Base-by-base conservation (phyloP, 2,113 vertebrate species). In the Argyrosomus japonicus region DNA sequence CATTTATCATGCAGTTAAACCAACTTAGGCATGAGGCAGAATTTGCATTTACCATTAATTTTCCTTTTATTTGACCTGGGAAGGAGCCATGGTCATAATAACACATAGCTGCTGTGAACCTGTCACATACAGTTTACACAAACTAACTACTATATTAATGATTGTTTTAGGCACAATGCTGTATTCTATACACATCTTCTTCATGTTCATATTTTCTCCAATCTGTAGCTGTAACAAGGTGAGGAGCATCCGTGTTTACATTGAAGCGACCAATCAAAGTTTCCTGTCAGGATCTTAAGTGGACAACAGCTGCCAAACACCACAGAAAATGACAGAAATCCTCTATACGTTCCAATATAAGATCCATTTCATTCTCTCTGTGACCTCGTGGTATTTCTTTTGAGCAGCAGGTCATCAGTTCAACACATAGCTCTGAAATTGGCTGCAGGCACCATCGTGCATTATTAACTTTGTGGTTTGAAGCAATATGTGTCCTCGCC, bases 381-480 rank as follows among this genome's bases (percentile, higher is more conserved):
- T 78, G 80, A 87, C 87, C 84, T 79, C 40, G 0, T 21, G 1
- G n/a, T 27, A n/a, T 68, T 70, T 50, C 61, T 63, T 48, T 40
- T 47, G 60, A 81, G 47, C 82, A 50, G 50, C 45, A 12, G 88
- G 84, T 87, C 86, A 87, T 75, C 76, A 69, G 80, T 89, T 88
- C 80, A 90, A 51, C 82, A 50, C 80, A 68, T 40, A 71, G 71
- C 75, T 77, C 82, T 67, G 79, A 83, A 74, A 87, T 81, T 56
- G 70, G 88, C 73, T 78, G 23, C 76, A 67, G 61, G 82, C 86
- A 75, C 45, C 70, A 0, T 57, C 65, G 68, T 64, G 63, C 73
- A 56, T 88, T 88, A 83, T 90, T 88, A 88, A 85, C 67, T 88
- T 73, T 62, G 47, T 19, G 69, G 40, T 77, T 69, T 43, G 76